phyloP scores from a whole-genome alignment of 2,113 vertebrate genomes.

The Miniopterus natalensis region DNA sequence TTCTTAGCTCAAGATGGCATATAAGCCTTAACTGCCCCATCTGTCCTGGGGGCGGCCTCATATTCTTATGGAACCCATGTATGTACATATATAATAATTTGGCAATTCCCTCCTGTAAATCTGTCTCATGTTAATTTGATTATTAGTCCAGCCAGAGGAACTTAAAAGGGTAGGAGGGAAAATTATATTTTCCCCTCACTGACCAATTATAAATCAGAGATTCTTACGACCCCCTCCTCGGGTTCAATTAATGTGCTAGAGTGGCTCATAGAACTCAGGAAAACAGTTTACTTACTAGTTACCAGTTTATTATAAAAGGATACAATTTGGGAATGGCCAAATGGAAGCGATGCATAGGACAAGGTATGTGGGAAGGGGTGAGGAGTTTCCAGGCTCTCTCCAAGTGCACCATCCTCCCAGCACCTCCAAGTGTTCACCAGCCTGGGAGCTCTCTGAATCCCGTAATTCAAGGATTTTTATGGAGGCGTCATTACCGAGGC shows the following conservation, averaged over 20 bases:
- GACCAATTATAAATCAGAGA: not conserved
- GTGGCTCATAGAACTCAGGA: not conserved
- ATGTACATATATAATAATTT: not conserved
- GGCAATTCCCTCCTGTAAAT: not conserved
- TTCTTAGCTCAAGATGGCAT: not conserved
- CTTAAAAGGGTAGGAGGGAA: not conserved
- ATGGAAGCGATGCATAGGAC: not conserved
- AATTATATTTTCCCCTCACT: not conserved
- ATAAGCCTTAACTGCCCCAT: not conserved
- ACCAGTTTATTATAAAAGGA: not conserved
- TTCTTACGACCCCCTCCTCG: not conserved
- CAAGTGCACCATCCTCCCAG: fast-evolving
- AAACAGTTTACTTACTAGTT: not conserved
- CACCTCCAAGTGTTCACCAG: not conserved
- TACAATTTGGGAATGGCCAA: not conserved
- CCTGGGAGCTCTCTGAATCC: not conserved
- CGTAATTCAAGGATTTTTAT: not conserved
- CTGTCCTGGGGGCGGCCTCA: not conserved
- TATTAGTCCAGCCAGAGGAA: not conserved
- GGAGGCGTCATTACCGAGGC: not conserved
- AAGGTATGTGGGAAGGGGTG: not conserved
- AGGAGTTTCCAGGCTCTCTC: not conserved
- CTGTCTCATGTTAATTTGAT: not conserved
- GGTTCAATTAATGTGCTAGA: not conserved
- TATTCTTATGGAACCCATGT: not conserved